Percentiles rank a stretch among this genome's conserved stretches.
Conservation (phyloP, 2,113 vertebrate species). For the Balaeniceps rex region DNA sequence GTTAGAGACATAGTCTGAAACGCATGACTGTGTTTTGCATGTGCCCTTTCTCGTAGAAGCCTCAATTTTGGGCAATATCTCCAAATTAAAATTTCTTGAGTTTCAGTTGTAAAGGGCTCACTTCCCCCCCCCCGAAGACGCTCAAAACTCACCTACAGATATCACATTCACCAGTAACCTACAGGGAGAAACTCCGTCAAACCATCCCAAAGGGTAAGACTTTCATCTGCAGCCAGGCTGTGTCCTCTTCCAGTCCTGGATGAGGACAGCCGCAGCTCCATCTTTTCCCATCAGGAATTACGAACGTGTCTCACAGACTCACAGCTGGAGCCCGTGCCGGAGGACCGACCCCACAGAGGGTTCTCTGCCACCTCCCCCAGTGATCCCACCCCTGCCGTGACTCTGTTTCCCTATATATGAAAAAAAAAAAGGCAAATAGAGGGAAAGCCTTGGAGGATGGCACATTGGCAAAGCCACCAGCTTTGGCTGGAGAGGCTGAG, state of each 20-base stretch:
- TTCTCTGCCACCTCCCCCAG: background rate
- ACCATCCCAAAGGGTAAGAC: background rate
- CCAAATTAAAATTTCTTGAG: background rate
- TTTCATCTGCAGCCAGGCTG: background rate
- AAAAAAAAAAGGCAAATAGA: background rate
- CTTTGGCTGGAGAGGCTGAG: background rate
- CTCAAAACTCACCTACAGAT: background rate
- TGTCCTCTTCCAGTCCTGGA: background rate
- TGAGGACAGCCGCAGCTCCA: rapidly evolving
- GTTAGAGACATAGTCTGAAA: background rate
- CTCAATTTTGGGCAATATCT: background rate
- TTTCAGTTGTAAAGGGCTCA: background rate
- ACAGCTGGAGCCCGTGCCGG: background rate
- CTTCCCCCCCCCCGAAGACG: no score
- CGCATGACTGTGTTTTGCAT: background rate
- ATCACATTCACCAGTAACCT: background rate
- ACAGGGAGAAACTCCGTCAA: background rate
- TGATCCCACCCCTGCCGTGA: background rate
- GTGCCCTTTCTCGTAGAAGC: background rate
- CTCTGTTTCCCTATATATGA: background rate
- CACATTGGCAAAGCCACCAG: rapidly evolving
- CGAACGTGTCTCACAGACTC: rapidly evolving
- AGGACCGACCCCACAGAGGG: background rate
- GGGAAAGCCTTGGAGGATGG: background rate
- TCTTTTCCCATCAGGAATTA: background rate